Evolutionary conservation across 2,797 vertebrate species (phyloP).

Genomic region (Pseudochirops cupreus): DNA sequence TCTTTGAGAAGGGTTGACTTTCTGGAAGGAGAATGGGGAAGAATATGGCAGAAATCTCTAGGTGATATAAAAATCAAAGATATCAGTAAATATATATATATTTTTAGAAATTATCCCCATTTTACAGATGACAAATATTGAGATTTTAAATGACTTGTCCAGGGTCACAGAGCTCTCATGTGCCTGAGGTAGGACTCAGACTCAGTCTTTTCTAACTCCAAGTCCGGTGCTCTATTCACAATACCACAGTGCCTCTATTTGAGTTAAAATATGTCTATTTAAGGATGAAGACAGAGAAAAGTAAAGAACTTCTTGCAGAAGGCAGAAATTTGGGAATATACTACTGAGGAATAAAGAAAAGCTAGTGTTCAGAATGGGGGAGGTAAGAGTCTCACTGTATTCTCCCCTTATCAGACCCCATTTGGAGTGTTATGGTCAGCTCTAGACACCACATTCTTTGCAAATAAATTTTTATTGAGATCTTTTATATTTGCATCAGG

Average conservation of each 20-base stretch:
- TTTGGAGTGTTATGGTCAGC: neutral
- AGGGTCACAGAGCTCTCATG: neutral
- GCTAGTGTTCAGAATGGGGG: neutral
- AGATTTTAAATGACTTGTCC: neutral
- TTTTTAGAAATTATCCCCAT: neutral
- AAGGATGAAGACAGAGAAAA: neutral
- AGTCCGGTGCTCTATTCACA: neutral
- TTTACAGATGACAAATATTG: neutral
- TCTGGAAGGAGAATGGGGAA: neutral
- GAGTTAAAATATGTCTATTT: neutral
- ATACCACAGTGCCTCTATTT: neutral
- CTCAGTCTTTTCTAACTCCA: neutral
- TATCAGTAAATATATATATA: neutral
- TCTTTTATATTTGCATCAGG: neutral
- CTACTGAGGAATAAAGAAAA: neutral
- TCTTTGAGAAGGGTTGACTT: neutral
- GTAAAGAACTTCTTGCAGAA: neutral
- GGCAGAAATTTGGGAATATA: neutral
- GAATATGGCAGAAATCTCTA: neutral
- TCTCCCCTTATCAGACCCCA: neutral
- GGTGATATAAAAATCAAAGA: neutral
- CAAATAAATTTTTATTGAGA: neutral
- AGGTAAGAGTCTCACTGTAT: neutral
- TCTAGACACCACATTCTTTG: neutral
- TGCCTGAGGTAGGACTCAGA: neutral